Conservation (phyloP, 2,797 vertebrate genomes). For the Enteromius radiatus region DNA sequence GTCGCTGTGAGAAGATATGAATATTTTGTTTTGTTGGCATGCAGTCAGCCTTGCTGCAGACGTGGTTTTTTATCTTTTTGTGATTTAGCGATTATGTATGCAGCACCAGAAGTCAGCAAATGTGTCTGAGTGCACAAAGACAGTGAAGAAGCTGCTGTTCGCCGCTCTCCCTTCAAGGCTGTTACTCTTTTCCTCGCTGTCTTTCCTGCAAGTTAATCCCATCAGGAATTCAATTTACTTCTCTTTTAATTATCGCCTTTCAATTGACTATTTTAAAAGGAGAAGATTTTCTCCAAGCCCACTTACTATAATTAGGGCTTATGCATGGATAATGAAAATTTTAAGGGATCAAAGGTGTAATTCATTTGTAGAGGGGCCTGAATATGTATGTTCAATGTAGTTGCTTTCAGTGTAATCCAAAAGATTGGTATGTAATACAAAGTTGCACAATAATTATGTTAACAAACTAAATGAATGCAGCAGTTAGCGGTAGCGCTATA, state of each 20-base stretch:
- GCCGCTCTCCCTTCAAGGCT: conserved; percentile 37
- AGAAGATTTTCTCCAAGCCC: conserved; percentile 73
- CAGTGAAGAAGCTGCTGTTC: conserved; percentile 40
- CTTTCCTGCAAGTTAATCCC: conserved; percentile 62
- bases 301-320: conserved; percentile 75
- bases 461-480: conserved; percentile 32
- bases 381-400: conserved; percentile 63
- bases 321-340: conserved; percentile 70
- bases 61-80: background rate
- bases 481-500: background rate
- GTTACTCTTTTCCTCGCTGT: conserved; percentile 31
- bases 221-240: conserved; percentile 65
- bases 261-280: conserved; percentile 71
- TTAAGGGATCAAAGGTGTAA: conserved; percentile 72
- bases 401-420: conserved; percentile 48
- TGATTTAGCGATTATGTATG: conserved; percentile 9
- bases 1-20: background rate
- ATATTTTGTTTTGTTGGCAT: conserved; percentile 6
- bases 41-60: background rate
- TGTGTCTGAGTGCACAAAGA: conserved; percentile 32
- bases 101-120: conserved; percentile 14
- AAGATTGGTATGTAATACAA: conserved; percentile 48
- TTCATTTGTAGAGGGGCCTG: conserved; percentile 64
- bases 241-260: conserved; percentile 69
- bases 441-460: conserved; percentile 40